A percentile compares a stretch with the other conserved stretches of the same genome.
Conservation (phyloP, 92 coral and sea anemone genomes). For the Bergia puertoricense region DNA sequence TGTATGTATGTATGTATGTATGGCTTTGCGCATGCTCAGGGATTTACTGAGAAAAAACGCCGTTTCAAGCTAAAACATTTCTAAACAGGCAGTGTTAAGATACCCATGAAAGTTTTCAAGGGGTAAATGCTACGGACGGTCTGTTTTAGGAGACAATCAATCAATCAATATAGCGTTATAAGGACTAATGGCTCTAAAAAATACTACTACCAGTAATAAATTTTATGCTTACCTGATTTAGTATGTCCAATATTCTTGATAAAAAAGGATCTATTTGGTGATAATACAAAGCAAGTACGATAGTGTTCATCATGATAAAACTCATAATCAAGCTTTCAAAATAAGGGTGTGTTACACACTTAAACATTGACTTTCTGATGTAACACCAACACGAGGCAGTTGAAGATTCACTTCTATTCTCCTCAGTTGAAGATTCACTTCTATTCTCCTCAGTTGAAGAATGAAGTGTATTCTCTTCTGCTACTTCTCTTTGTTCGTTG, state of each 20-base stretch:
- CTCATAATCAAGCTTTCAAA: conserved; percentile 52
- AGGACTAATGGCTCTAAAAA: too few species aligned
- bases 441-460: neutral
- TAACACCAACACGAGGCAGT: conserved; percentile 24
- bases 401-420: conserved; percentile 32
- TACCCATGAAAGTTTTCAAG: too few species aligned
- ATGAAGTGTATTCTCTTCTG: too few species aligned
- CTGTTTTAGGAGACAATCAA: too few species aligned
- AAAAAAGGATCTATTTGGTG: conserved; percentile 46
- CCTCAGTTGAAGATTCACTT: conserved; percentile 35
- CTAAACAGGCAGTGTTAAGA: too few species aligned
- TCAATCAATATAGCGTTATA: too few species aligned
- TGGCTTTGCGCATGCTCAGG: too few species aligned
- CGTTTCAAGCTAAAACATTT: too few species aligned
- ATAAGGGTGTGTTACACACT: conserved; percentile 22
- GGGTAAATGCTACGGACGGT: too few species aligned
- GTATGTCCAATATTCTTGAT: conserved; percentile 39
- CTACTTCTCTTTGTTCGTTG: neutral
- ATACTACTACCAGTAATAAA: neutral
- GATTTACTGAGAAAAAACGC: too few species aligned
- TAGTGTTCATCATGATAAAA: conserved; percentile 50
- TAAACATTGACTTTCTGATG: conserved; percentile 3
- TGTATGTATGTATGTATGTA: too few species aligned
- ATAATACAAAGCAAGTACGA: conserved; percentile 50
- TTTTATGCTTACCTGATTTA: conserved; percentile 44